Evolutionary conservation across 1,140 invertebrate genomes (phyloP), one percentile per base, ranked within the genome.

Genomic region (Neuroterus valhalla): DNA sequence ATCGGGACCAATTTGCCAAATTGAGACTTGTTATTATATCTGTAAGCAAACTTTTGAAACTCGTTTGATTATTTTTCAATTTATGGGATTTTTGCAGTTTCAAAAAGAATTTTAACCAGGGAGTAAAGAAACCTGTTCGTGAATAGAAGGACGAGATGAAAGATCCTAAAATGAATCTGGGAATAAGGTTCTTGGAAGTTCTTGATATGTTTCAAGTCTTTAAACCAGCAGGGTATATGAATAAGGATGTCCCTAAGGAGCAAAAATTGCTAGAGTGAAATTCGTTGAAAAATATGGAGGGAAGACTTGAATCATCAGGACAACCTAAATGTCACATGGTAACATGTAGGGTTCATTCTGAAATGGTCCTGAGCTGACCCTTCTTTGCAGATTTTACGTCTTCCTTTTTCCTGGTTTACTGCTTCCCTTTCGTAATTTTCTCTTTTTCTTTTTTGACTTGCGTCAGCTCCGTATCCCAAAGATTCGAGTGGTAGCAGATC

Each of bases 111-210:
- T 38, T 38, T 17, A 50, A 17, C 14, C 23, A 26, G 26, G 23
- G 21, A 55, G 2, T 55, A 3, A 21, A 21, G 15, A 55, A 55
- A 55, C 52, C 52, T 26, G 52, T 55, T 55, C 23, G 52, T 55
- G 26, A 55, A 55, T 1, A 26, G 26, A 55, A 26, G 50, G 50
- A 52, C 8, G 21, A 23, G 50, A 26, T 10, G 19, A 23, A 52
- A 14, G 50, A 52, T 52, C 0, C 50, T 52, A 21, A 55, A 55
- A 55, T 55, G 23, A 55, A 55, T 55, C 52, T 31, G 52, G 52
- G 23, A 62, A n/a, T n/a, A n/a, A 62, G 12, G 31, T 62, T 62
- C 55, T 62, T 31, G 55, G 23, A 62, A 62, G 55, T n/a, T n/a
- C 14, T 31, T 31, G 55, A 31, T 62, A 62, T 31, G 23, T 62